Conservation (phyloP, 2,888 invertebrate species). For the Aradus depressus region DNA sequence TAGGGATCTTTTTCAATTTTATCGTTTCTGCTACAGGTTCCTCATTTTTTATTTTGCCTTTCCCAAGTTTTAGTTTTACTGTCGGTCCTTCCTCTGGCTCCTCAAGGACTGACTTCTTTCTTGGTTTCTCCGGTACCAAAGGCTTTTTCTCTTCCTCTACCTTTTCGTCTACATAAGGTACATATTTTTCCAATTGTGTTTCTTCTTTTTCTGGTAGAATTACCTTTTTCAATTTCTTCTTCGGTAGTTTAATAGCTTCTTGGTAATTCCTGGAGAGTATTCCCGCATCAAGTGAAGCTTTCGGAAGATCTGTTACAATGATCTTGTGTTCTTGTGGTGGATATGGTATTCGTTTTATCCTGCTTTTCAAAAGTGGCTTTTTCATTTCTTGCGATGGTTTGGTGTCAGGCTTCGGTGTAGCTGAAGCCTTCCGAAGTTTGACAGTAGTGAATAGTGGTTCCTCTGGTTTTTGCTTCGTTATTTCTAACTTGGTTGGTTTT, state of each 20-base stretch:
- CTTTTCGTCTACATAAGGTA: constrained; percentile 32
- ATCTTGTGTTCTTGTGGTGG: constrained; percentile 47
- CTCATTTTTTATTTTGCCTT: constrained; percentile 33
- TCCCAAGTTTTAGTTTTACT: constrained; percentile 19
- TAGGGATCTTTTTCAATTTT: constrained; percentile 41
- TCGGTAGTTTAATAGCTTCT: constrained; percentile 54
- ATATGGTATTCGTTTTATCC: constrained; percentile 37
- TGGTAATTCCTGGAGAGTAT: constrained; percentile 58
- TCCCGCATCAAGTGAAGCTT: constrained; percentile 48
- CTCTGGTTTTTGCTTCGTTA: constrained; percentile 22
- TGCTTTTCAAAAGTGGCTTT: constrained; percentile 28
- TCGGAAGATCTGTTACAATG: constrained; percentile 40
- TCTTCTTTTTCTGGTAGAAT: constrained; percentile 37
- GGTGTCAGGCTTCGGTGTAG: constrained; percentile 23
- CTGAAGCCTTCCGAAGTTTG: constrained; percentile 26
- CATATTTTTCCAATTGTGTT: constrained; percentile 39
- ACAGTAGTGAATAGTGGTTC: constrained; percentile 27
- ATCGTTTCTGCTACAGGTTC: constrained; percentile 37
- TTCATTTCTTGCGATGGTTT: constrained; percentile 23
- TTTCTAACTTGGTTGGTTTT: constrained; percentile 27
- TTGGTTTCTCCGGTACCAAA: constrained; percentile 21
- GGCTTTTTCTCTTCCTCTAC: constrained; percentile 32
- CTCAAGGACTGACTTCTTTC: constrained; percentile 27
- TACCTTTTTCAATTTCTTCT: constrained; percentile 40
- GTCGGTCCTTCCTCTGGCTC: constrained; percentile 32